These are phyloP conservation scores for Nycticebus coucang DNA, from an alignment of 2,113 vertebrate genomes.

Conservation along the genomic window DNA sequence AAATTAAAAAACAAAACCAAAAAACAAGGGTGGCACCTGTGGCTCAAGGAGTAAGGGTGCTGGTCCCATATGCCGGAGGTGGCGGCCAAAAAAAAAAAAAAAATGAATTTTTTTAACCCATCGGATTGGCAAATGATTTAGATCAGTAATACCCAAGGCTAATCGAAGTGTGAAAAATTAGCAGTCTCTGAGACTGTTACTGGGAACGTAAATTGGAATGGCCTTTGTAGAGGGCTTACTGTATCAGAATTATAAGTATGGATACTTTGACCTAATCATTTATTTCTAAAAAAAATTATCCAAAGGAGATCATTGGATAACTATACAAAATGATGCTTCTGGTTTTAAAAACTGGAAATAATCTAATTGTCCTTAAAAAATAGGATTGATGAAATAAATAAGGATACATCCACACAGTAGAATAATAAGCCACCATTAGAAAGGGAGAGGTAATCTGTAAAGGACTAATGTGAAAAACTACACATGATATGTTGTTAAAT, in stretches of 20 bases:
- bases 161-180: background rate
- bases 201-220: background rate
- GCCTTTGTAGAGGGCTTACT: background rate
- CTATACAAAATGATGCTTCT: conserved; percentile 13
- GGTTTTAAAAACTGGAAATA: conserved; percentile 16
- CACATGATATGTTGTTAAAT: background rate
- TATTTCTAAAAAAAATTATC: background rate
- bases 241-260: background rate
- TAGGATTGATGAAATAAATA: conserved; percentile 32
- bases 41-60: no score
- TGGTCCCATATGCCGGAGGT: no score
- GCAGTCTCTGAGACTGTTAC: background rate
- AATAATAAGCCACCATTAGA: background rate
- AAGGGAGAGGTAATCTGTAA: conserved; percentile 1
- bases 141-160: background rate
- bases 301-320: background rate
- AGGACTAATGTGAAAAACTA: background rate
- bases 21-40: no score
- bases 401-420: background rate
- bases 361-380: conserved; percentile 14
- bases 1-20: no score
- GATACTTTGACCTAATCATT: background rate
- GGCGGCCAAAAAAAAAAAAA: background rate
- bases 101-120: background rate
- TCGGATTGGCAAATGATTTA: conserved; percentile 16